Conservation (phyloP, 2,113 vertebrate species). For the Acanthisitta chloris region DNA sequence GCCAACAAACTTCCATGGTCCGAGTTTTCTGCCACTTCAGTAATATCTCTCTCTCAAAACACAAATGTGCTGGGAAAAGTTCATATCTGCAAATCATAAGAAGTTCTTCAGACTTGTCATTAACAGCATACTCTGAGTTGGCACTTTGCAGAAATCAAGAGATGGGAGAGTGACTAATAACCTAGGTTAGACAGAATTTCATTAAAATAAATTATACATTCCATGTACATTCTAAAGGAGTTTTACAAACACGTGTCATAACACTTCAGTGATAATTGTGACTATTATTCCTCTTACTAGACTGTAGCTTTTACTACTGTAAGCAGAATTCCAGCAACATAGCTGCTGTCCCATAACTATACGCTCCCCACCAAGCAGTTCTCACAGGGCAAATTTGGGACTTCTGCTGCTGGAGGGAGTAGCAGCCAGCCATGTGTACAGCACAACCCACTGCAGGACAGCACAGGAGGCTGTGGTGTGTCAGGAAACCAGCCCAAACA, state of each 20-base stretch:
- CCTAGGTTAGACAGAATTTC: conserved; percentile 1
- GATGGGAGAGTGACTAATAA: background rate
- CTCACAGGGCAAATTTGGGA: background rate
- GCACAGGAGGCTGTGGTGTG: fast-evolving
- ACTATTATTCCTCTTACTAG: conserved; percentile 14
- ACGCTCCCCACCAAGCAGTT: background rate
- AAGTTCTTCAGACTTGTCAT: background rate
- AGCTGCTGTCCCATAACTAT: background rate
- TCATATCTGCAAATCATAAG: background rate
- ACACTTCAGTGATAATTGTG: conserved; percentile 35
- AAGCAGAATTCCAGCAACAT: background rate
- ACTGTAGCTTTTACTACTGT: background rate
- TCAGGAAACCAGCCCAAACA: background rate
- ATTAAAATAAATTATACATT: conserved; percentile 30
- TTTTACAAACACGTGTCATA: conserved; percentile 5
- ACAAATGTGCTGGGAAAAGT: background rate
- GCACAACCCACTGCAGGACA: background rate
- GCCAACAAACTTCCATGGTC: background rate
- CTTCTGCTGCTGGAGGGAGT: background rate
- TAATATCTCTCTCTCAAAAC: background rate
- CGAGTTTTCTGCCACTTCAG: background rate
- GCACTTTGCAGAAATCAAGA: background rate
- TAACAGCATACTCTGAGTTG: background rate
- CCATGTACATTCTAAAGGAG: background rate
- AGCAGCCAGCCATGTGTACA: fast-evolving